These are phyloP conservation scores for Illadopsis cleaveri DNA, from an alignment of 2,113 vertebrate species.

Conservation along the genomic window DNA sequence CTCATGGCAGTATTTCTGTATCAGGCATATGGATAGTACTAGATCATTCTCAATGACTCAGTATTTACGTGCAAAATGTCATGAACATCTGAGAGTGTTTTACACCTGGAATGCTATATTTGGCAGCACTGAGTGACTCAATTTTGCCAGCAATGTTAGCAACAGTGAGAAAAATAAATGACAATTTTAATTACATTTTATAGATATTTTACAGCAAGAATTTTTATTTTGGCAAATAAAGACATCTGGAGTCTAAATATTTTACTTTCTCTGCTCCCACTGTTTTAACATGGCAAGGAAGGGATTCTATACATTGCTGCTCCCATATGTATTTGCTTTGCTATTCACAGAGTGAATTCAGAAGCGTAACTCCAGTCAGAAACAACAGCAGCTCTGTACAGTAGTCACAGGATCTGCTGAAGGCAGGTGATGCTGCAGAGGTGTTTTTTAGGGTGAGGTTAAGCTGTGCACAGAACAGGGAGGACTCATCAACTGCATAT, in stretches of 20 bases:
- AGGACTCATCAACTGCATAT: accelerated
- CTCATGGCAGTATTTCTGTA: conserved; percentile 47
- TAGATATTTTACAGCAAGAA: conserved; percentile 10
- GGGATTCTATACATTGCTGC: background rate
- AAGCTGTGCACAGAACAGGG: background rate
- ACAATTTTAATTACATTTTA: conserved; percentile 53
- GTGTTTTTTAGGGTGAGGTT: background rate
- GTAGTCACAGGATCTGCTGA: background rate
- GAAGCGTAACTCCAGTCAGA: background rate
- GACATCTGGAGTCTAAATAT: conserved; percentile 67
- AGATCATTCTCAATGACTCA: conserved; percentile 64
- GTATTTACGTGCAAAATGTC: conserved; percentile 56
- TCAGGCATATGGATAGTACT: conserved; percentile 57
- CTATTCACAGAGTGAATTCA: background rate
- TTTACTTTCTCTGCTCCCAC: conserved; percentile 49
- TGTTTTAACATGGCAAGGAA: background rate
- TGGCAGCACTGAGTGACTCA: conserved; percentile 34
- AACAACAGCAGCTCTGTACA: background rate
- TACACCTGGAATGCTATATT: conserved; percentile 64
- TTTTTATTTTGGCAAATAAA: conserved; percentile 61
- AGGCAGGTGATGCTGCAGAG: background rate
- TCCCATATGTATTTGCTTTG: background rate
- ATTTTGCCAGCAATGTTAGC: conserved; percentile 18
- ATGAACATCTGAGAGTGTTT: conserved; percentile 57
- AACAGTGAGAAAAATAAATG: conserved; percentile 20